Evolutionary conservation across 2,888 invertebrate genomes (phyloP), one percentile per base, ranked within the genome.

Genomic region (Pherbina coryleti): DNA sequence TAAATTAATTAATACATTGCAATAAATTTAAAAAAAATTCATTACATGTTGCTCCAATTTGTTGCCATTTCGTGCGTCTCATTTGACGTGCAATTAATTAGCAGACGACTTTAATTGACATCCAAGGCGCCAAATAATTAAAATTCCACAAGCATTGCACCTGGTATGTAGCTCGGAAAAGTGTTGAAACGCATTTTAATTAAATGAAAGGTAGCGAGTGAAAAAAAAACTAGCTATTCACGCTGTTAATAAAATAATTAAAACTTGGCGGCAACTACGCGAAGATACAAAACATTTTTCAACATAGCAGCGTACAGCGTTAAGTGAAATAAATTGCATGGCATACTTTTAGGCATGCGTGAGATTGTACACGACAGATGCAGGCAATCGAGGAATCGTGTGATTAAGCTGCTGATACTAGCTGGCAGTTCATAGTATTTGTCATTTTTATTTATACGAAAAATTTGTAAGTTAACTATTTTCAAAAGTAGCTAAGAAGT

Each of bases 1-100:
- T 11, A 11, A 44, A 44, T 44, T 44, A 44, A 44, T 44, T 44
- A 44, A 44, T 44, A 44, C 3, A 44, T 14, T 44, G 55, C 25
- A 25, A 57, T n/a, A 37, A 19, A 67, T 44, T 76, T 79, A 55
- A 73, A 22, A 73, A 22, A 60, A 53, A 81, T 80, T 72, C 81
- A 78, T 17, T 60, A 64, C 80, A 78, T 78, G 81, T 72, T 81
- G 80, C 81, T 81, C 81, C 78, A 81, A 80, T 81, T 81, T 80
- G 79, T 79, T 78, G 81, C 55, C 75, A 75, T 67, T 64, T 64
- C 34, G 53, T 57, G 72, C 55, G 72, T 57, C 57, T 37, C 25
- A 60, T 44, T 49, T 62, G 73, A 73, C 73, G 60, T 22, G 62
- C 49, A 49, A 69, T 69, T 34, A 67, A 67, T 67, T 37, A 66